These are phyloP conservation scores for Arnoldichthys spilopterus DNA, from an alignment of 2,797 vertebrate genomes.

Conservation along the genomic window DNA sequence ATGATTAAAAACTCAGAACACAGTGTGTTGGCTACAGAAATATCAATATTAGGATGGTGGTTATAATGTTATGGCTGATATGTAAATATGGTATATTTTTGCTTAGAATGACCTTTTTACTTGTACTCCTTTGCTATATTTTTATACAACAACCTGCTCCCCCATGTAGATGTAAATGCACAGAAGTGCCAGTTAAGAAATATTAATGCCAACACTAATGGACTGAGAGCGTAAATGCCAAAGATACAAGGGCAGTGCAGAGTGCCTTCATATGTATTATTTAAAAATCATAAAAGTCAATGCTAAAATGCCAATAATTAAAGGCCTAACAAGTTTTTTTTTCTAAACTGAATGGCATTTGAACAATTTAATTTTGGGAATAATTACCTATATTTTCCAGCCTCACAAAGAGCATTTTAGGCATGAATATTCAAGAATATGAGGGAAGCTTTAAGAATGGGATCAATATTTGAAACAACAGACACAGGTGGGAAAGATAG, in stretches of 20 bases:
- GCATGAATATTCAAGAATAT: not conserved
- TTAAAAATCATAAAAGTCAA: conserved; percentile 9
- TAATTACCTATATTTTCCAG: not conserved
- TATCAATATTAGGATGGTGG: no score
- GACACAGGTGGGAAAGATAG: not conserved
- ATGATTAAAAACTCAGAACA: no score
- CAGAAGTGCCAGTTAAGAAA: not conserved
- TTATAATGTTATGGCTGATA: no score
- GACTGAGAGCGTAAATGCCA: not conserved
- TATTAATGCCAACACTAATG: conserved; percentile 2
- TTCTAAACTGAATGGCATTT: not conserved
- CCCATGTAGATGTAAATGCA: not conserved
- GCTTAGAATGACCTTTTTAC: not conserved
- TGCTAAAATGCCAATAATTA: not conserved
- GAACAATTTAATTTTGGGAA: not conserved
- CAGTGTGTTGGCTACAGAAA: no score
- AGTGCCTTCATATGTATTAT: not conserved
- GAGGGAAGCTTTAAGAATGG: no score
- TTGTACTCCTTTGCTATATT: not conserved
- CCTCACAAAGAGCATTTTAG: not conserved
- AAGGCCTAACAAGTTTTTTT: not conserved
- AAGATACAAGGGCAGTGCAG: not conserved
- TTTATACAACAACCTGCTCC: not conserved
- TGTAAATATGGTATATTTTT: not conserved
- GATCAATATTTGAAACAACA: not conserved